Evolutionary conservation across 2,113 vertebrate species (phyloP).

Genomic region (Ia io): DNA sequence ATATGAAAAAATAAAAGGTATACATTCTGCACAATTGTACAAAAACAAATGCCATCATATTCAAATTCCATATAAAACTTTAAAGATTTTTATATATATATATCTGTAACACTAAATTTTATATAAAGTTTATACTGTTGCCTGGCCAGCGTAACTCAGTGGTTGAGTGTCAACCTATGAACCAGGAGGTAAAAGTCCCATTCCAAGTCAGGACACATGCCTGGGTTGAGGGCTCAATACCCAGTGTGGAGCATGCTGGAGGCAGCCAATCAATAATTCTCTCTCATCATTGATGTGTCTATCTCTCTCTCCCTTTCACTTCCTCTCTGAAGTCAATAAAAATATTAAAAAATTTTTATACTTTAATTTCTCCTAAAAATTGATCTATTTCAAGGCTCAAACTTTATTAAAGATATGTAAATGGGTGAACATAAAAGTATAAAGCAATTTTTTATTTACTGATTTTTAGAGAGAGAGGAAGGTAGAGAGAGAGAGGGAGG

Average conservation of each 20-base stretch:
- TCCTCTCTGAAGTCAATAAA: too few species aligned
- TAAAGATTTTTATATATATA: background rate
- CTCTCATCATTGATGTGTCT: too few species aligned
- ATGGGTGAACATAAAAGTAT: background rate
- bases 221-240: too few species aligned
- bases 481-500: background rate
- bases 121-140: background rate
- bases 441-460: background rate
- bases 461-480: background rate
- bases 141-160: too few species aligned
- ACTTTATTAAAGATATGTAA: background rate
- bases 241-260: too few species aligned
- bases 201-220: too few species aligned
- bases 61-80: background rate
- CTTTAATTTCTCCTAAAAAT: background rate
- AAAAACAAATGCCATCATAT: background rate
- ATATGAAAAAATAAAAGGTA: background rate
- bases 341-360: background rate
- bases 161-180: too few species aligned
- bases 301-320: too few species aligned
- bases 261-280: too few species aligned
- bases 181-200: too few species aligned
- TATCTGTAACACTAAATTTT: background rate
- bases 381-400: background rate
- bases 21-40: background rate